Conservation (phyloP, 1,140 invertebrate genomes). For the Brachionus rubens region DNA sequence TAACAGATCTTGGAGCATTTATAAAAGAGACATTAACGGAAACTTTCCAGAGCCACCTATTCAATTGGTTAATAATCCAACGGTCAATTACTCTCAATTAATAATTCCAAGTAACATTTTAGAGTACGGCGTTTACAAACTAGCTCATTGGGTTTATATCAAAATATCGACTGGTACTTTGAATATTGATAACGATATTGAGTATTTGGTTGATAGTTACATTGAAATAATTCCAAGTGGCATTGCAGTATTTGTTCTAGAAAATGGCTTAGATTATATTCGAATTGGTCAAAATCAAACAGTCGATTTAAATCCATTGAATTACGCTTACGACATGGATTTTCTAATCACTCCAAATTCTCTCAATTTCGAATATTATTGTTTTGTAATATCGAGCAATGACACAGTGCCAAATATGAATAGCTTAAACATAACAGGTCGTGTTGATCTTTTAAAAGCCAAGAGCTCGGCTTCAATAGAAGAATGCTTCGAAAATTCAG, state of each 20-base stretch:
- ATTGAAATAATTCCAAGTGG: conserved; percentile 17
- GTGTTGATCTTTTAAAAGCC: background rate
- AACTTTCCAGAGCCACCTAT: background rate
- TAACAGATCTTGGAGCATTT: background rate
- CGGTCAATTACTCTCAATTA: background rate
- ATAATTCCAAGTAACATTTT: conserved; percentile 6
- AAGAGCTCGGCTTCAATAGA: background rate
- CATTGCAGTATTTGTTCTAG: conserved; percentile 16
- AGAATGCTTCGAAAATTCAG: background rate
- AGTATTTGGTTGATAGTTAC: background rate
- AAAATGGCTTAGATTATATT: conserved; percentile 1
- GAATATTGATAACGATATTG: background rate
- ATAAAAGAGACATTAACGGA: background rate
- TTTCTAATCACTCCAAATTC: background rate
- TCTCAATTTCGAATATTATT: background rate
- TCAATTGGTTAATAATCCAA: background rate
- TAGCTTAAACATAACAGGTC: background rate
- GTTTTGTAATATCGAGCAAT: no score
- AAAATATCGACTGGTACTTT: background rate
- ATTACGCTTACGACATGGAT: conserved; percentile 33
- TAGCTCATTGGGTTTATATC: background rate
- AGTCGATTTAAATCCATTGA: conserved; percentile 14
- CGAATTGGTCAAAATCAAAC: conserved; percentile 24
- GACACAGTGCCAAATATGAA: background rate
- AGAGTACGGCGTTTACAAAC: background rate